Evolutionary conservation across 2,797 vertebrate species (phyloP), one percentile per base, ranked within the genome.

Genomic region (Poeciliopsis gracilis): DNA sequence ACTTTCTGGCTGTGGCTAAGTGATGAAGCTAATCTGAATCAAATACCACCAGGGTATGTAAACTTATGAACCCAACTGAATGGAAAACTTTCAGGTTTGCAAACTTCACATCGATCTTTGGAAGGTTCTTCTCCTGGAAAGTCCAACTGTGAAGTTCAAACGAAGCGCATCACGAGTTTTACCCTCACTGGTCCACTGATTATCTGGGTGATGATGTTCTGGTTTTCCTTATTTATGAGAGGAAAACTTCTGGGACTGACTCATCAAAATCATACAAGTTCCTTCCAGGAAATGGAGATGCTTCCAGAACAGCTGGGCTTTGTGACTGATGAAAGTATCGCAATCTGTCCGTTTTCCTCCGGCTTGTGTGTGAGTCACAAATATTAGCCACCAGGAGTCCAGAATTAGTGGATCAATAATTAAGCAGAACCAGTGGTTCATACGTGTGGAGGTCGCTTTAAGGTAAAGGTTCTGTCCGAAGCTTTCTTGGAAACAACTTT

Each of bases 201-300:
- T 43, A 70, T 75, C 38, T 3, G 5, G 41, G 16, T 47, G 25
- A 13, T 38, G 25, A 25, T 76, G 7, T 11, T 0, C 9, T 45
- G 38, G 2, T 0, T 16, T 41, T 72, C 6, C 25, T 45, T 12
- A 76, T 87, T 61, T 69, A 12, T 25, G 25, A 2, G 7, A 33
- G 5, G 69, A 38, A 49, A 51, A 45, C 25, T 46, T 18, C 16
- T 15, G 70, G 53, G n/a, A 30, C 51, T 90, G 78, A 89, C 70
- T 92, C 87, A 90, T 73, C 59, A 43, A 41, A 80, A n/a, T 71
- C 8, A 47, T 69, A 23, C 46, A 72, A 79, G 33, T 66, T 36
- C 43, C 72, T 88, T 90, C 89, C 85, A 45, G 86, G 78, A 90
- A 87, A 51, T 55, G 30, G 12, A 9, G 25, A 51, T 51, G 10